These are phyloP conservation scores for Nibea coibor DNA, from an alignment of 2,113 vertebrate genomes.

Conservation along the genomic window DNA sequence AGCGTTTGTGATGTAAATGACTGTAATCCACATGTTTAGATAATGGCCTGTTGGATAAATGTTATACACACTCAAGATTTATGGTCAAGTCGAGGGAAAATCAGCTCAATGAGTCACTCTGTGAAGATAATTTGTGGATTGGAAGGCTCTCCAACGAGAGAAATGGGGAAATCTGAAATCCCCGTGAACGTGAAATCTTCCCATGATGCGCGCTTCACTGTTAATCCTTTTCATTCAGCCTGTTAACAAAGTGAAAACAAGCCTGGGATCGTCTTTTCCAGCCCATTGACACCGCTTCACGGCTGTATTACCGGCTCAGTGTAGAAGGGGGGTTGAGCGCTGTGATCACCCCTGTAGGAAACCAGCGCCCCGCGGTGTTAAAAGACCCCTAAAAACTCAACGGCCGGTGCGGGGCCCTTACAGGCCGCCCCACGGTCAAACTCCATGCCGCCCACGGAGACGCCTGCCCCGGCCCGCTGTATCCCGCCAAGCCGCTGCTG, in stretches of 20 bases:
- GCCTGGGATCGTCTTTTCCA: slow-evolving; percentile 56
- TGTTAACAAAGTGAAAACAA: slow-evolving; percentile 75
- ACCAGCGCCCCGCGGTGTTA: slow-evolving; percentile 75
- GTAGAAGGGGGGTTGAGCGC: slow-evolving; percentile 60
- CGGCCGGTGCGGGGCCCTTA: slow-evolving; percentile 39
- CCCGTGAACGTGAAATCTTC: slow-evolving; percentile 23
- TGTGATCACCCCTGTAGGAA: slow-evolving; percentile 80
- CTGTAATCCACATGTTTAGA: slow-evolving; percentile 47
- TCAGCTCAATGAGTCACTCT: background rate
- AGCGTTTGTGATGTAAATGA: slow-evolving; percentile 67
- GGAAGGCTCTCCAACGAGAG: background rate
- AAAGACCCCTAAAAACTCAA: slow-evolving; percentile 68
- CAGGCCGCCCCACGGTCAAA: slow-evolving; percentile 60
- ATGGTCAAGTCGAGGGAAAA: slow-evolving; percentile 20
- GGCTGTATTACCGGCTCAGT: slow-evolving; percentile 64
- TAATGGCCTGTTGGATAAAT: slow-evolving; percentile 51
- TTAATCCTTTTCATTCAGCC: slow-evolving; percentile 69
- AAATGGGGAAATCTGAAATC: background rate
- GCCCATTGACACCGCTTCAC: slow-evolving; percentile 65
- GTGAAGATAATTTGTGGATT: background rate
- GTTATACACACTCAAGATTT: slow-evolving; percentile 41
- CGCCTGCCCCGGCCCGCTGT: slow-evolving; percentile 64
- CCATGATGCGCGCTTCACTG: slow-evolving; percentile 51
- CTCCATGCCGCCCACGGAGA: slow-evolving; percentile 76
- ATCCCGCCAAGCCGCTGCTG: slow-evolving; percentile 66